These are phyloP conservation scores for Diorhabda carinulata DNA, from an alignment of 1,140 invertebrate species.

Conservation along the genomic window DNA sequence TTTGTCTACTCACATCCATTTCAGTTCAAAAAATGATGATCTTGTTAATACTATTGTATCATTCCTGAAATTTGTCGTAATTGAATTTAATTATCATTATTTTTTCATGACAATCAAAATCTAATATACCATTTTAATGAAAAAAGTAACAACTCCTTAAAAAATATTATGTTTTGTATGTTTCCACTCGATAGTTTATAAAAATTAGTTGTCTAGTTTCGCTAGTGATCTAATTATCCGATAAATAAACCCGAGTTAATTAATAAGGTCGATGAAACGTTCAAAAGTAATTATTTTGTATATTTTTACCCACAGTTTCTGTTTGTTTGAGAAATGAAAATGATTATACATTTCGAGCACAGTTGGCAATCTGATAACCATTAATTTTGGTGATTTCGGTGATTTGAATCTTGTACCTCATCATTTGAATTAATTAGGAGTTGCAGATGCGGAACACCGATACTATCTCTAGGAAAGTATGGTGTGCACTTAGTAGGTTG, in stretches of 20 bases:
- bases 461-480: neutral
- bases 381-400: constrained; percentile 2
- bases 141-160: too few relatives aligned
- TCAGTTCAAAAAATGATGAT: too few relatives aligned
- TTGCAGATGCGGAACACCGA: constrained; percentile 1
- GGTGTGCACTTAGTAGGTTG: neutral
- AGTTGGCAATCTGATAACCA: constrained; percentile 2
- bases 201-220: neutral
- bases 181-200: too few relatives aligned
- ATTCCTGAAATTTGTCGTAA: too few relatives aligned
- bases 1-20: too few relatives aligned
- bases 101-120: too few relatives aligned
- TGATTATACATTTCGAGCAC: constrained; percentile 2
- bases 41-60: too few relatives aligned
- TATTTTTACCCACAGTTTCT: neutral
- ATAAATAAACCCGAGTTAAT: neutral
- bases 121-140: too few relatives aligned
- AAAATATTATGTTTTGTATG: too few relatives aligned
- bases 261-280: neutral
- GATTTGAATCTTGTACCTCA: constrained; percentile 2
- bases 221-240: neutral
- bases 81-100: too few relatives aligned
- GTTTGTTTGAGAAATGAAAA: constrained; percentile 1
- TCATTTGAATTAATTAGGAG: constrained; percentile 3
- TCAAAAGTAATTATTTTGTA: neutral